phyloP scores from a whole-genome alignment of 2,888 invertebrate genomes.

The Ophonus ardosiacus region DNA sequence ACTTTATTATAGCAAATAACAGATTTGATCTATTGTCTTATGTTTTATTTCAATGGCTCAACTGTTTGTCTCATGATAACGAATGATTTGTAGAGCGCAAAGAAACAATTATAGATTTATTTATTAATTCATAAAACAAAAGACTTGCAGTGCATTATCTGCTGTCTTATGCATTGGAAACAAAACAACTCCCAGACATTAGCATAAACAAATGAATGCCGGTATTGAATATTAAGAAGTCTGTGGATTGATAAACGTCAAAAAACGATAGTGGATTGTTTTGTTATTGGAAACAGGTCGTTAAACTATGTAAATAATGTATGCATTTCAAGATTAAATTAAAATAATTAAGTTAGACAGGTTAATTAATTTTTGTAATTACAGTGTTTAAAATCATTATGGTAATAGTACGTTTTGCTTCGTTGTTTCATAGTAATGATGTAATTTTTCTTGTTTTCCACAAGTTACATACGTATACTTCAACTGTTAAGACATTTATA shows the following conservation, averaged over 20 bases:
- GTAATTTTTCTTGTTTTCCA: conserved; percentile 30
- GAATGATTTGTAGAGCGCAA: not conserved
- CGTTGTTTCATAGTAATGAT: conserved; percentile 43
- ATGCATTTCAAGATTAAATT: conserved; percentile 35
- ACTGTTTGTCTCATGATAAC: not conserved
- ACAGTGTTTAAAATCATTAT: conserved; percentile 39
- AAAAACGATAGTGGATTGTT: conserved; percentile 24
- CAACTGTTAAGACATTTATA: not conserved
- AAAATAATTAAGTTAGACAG: conserved; percentile 44
- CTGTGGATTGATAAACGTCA: conserved; percentile 15
- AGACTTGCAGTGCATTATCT: conserved; percentile 24
- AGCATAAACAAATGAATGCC: conserved; percentile 7
- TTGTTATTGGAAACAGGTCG: conserved; percentile 50
- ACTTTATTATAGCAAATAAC: too few species aligned
- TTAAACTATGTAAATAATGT: conserved; percentile 35
- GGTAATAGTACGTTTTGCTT: conserved; percentile 45
- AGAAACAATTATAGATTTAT: not conserved
- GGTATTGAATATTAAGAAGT: not conserved
- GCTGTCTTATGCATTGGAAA: not conserved
- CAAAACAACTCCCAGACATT: conserved; percentile 17
- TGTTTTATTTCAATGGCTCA: too few species aligned
- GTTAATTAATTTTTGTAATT: conserved; percentile 52
- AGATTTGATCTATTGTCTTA: too few species aligned
- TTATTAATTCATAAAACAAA: conserved; percentile 7
- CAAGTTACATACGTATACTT: not conserved